Base-by-base conservation (phyloP, 2,888 invertebrate species). In the Nineta flava region DNA sequence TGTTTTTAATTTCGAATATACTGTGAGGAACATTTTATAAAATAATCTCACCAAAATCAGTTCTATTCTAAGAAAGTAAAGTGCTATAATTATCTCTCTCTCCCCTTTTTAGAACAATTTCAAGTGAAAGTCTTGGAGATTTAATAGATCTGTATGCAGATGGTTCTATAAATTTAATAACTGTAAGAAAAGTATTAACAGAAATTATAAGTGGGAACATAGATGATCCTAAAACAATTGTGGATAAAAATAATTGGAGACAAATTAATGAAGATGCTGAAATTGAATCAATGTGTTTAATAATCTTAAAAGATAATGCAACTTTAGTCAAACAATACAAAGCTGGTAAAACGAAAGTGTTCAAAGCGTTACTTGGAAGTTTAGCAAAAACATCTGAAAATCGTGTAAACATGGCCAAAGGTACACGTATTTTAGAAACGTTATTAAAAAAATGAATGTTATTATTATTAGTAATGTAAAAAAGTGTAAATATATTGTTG, bases 301-400 rank as follows among this genome's bases (percentile, higher is more conserved):
- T 73, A 56, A 71, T 82, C 1, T 64, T 88, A 31, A 61, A 74
- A 12, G 73, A 76, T 53, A 83, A 86, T 65, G 71, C 76, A 10
- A 78, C 82, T 61, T 61, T 80, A 49, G 82, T 83, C 1, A 67
- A 73, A 53, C 71, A 77, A 55, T 87, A 80, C 60, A 77, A 73
- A 61, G 67, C 66, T 9, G 87, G 87, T 5, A 87, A 87, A 66
- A 64, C 62, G 1, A 84, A 83, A 68, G 74, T 79, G 9, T 73
- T 83, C 45, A 76, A 74, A 58, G 77, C 78, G 31, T 71, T 88
- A 52, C 62, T 79, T 52, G 79, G 78, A 12, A 67, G 75, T 59
- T 68, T 83, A 48, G 71, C 71, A 49, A 75, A 74, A 58, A 67
- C 68, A 54, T 76, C 79, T 43, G 64, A 77, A 15, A 71, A 77